phyloP scores from a whole-genome alignment of 2,113 vertebrate species.

The Hypocryptadius cinnamomeus region DNA sequence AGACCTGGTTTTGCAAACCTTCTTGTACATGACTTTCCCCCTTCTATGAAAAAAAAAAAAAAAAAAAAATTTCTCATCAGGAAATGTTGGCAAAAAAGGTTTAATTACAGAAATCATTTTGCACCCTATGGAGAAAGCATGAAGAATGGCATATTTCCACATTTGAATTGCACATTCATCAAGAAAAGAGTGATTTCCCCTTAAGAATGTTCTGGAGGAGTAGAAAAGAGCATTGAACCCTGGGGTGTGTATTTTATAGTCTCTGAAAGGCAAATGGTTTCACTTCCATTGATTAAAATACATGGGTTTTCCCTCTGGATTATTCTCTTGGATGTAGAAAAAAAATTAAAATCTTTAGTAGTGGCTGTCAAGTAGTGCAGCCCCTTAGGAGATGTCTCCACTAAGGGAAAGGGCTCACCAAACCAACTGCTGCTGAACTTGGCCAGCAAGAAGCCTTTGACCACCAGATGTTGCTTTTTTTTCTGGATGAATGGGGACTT shows the following conservation, averaged over 20 bases:
- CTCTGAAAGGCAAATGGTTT: conserved; percentile 50
- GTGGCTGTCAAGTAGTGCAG: background rate
- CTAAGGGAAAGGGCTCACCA: background rate
- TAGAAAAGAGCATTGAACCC: conserved; percentile 56
- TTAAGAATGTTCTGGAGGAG: conserved; percentile 46
- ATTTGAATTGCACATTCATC: conserved; percentile 59
- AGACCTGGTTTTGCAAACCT: background rate
- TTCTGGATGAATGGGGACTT: background rate
- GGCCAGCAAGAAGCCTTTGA: conserved; percentile 29
- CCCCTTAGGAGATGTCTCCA: background rate
- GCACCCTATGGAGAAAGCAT: conserved; percentile 45
- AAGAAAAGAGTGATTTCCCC: conserved; percentile 48
- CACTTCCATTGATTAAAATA: conserved; percentile 49
- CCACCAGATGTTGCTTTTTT: conserved; percentile 40
- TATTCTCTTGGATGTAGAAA: background rate
- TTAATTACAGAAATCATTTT: conserved; percentile 55
- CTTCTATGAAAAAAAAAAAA: background rate
- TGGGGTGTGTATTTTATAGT: conserved; percentile 40
- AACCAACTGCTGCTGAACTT: background rate
- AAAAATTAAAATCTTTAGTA: background rate
- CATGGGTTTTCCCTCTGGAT: conserved; percentile 44
- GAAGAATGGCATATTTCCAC: conserved; percentile 52
- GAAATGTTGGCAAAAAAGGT: conserved; percentile 27
- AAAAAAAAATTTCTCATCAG: background rate
- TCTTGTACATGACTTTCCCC: background rate